phyloP scores from a whole-genome alignment of 2,888 invertebrate genomes.

The Nemotelus nigrinus region DNA sequence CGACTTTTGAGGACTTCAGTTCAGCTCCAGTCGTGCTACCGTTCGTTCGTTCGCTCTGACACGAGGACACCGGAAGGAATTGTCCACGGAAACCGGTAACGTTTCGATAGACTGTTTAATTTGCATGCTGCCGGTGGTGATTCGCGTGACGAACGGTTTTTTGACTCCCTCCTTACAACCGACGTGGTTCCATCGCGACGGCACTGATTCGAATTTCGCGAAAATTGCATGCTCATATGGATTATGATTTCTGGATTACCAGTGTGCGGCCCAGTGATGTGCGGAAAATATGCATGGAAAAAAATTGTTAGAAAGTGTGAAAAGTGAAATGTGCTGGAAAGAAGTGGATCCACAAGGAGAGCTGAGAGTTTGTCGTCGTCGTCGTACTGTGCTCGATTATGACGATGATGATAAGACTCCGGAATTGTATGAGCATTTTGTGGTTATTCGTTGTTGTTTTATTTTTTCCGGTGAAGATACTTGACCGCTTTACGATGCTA shows the following conservation, averaged over 20 bases:
- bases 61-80: not conserved
- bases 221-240: not conserved
- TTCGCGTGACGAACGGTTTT: slow-evolving; percentile 23
- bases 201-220: too few relatives aligned
- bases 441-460: not conserved
- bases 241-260: slow-evolving; percentile 49
- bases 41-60: slow-evolving; percentile 10
- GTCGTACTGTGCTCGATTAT: not conserved
- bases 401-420: not conserved
- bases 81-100: too few relatives aligned
- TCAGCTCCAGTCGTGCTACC: slow-evolving; percentile 31
- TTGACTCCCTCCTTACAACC: not conserved
- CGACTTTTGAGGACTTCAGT: slow-evolving; percentile 11
- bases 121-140: not conserved
- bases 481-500: too few relatives aligned
- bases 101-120: too few relatives aligned
- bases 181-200: too few relatives aligned
- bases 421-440: slow-evolving; percentile 4
- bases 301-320: slow-evolving; percentile 14
- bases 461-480: not conserved
- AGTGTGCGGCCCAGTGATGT: slow-evolving; percentile 42
- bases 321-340: slow-evolving; percentile 36
- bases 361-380: slow-evolving; percentile 16
- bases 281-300: slow-evolving; percentile 5
- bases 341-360: slow-evolving; percentile 17